Conservation (phyloP, 30 jellyfish, hydroid and myxozoan genomes). For the Calvadosia cruxmelitensis region DNA sequence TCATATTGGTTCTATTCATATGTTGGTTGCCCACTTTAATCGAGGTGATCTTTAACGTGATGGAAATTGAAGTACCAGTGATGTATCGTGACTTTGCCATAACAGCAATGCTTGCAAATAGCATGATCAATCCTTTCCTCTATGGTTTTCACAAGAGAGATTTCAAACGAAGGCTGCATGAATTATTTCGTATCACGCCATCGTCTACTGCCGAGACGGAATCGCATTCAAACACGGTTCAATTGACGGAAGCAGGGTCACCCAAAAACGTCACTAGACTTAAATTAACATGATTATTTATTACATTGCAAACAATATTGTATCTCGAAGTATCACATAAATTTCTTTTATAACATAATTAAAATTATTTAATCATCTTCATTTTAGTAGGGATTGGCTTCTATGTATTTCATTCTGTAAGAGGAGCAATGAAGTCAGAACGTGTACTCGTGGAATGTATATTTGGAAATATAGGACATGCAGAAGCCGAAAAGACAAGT, state of each 20-base stretch:
- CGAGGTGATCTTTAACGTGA: conserved; percentile 27
- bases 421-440: too few species aligned
- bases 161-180: conserved; percentile 15
- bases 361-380: too few species aligned
- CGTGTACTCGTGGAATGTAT: too few species aligned
- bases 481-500: too few species aligned
- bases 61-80: conserved; percentile 4
- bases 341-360: too few species aligned
- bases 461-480: too few species aligned
- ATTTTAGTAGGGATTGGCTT: too few species aligned
- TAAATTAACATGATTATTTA: too few species aligned
- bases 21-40: conserved; percentile 60
- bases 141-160: conserved; percentile 47
- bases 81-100: conserved; percentile 33
- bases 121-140: conserved; percentile 50
- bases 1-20: conserved; percentile 19
- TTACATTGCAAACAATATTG: too few species aligned
- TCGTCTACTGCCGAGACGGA: background rate
- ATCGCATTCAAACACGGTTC: background rate
- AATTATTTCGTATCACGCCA: background rate
- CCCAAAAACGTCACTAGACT: too few species aligned
- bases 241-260: background rate
- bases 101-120: conserved; percentile 36
- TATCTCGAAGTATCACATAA: too few species aligned
- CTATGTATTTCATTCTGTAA: too few species aligned